These are phyloP conservation scores for Clarias batrachus DNA, from an alignment of 2,113 vertebrate species.

Conservation along the genomic window DNA sequence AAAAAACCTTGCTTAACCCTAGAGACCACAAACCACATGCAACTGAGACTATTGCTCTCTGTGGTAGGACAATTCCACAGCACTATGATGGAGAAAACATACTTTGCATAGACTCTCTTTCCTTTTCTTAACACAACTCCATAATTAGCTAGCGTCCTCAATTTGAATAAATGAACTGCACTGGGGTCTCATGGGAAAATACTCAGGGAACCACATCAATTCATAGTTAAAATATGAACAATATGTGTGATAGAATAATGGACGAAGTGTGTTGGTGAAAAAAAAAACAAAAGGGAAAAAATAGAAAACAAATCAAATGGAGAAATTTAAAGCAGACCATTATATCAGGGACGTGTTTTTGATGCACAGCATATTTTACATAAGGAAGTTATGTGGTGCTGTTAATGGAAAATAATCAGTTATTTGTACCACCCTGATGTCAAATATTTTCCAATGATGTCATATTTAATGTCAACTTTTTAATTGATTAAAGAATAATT, in stretches of 20 bases:
- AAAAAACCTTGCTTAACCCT: neutral
- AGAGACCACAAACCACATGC: neutral
- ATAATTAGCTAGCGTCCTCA: neutral
- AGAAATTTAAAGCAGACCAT: neutral
- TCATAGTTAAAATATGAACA: neutral
- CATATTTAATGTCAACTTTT: neutral
- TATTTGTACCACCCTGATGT: neutral
- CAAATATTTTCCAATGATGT: neutral
- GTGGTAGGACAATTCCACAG: neutral
- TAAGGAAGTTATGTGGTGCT: neutral
- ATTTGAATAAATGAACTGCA: neutral
- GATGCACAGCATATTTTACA: too few species aligned
- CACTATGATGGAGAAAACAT: neutral
- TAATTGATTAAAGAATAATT: neutral
- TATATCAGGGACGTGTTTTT: too few species aligned
- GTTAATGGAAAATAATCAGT: neutral
- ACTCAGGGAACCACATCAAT: neutral
- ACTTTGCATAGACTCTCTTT: neutral
- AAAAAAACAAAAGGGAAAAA: neutral
- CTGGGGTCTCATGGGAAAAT: neutral
- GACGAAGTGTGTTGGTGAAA: neutral
- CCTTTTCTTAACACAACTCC: neutral
- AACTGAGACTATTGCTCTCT: neutral
- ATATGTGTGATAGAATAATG: neutral
- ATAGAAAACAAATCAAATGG: neutral